Percentiles rank a stretch among this genome's conserved stretches.
These are phyloP conservation scores for Sinodicranocentrus sp. DNA, from an alignment of 2,888 invertebrate genomes.

Conservation along the genomic window DNA sequence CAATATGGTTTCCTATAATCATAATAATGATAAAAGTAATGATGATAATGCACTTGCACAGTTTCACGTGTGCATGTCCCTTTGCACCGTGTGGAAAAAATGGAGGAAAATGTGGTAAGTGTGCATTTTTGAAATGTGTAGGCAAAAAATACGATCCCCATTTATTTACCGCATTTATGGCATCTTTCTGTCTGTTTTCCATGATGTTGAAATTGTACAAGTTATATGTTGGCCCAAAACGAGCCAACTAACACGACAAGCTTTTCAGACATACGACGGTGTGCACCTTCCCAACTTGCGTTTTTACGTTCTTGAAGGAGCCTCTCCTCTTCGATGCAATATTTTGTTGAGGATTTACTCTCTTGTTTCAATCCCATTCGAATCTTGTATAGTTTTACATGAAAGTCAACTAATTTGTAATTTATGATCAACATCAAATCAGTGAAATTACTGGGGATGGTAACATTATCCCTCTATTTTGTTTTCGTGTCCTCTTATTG, in stretches of 20 bases:
- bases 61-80: too few relatives aligned
- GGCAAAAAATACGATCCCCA: conserved; percentile 30
- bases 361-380: conserved; percentile 21
- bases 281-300: neutral
- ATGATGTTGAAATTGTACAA: conserved; percentile 42
- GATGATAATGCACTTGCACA: conserved; percentile 37
- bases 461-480: conserved; percentile 15
- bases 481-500: conserved; percentile 12
- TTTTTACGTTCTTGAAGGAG: neutral
- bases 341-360: conserved; percentile 3
- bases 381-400: conserved; percentile 43
- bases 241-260: conserved; percentile 29
- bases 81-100: neutral
- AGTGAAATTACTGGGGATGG: conserved; percentile 34
- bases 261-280: neutral
- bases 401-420: conserved; percentile 65
- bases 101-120: too few relatives aligned
- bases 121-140: too few relatives aligned
- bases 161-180: conserved; percentile 46
- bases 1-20: conserved; percentile 33
- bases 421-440: conserved; percentile 56
- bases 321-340: neutral
- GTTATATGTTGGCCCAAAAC: conserved; percentile 9
- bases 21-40: conserved; percentile 31
- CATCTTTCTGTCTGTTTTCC: conserved; percentile 40